Evolutionary conservation across 2,797 vertebrate species (phyloP).

Genomic region (Mus caroli): DNA sequence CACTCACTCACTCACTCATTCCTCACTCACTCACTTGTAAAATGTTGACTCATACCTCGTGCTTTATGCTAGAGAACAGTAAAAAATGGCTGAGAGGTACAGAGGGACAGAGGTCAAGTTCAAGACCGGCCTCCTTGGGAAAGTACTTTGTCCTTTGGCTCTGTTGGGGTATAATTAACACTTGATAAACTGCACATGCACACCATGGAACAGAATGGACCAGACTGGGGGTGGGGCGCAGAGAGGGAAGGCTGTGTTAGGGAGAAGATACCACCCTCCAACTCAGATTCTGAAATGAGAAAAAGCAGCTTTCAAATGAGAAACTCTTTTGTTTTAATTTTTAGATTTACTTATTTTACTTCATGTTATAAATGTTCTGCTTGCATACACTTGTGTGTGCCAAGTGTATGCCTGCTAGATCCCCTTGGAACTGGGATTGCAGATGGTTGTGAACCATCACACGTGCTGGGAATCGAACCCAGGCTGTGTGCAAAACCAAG

Average conservation of each 20-base stretch:
- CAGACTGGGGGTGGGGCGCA: not conserved
- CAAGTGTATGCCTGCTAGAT: not conserved
- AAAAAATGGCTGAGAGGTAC: not conserved
- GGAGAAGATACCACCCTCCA: not conserved
- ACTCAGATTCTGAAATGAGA: slow-evolving; percentile 21
- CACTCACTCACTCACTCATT: not conserved
- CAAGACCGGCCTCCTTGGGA: not conserved
- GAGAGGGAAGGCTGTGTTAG: not conserved
- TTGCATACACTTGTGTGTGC: not conserved
- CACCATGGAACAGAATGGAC: slow-evolving; percentile 8
- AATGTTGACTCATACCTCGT: not conserved
- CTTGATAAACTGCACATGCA: not conserved
- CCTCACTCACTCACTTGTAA: not conserved
- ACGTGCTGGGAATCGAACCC: not conserved
- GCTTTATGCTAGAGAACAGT: not conserved
- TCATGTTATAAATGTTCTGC: not conserved
- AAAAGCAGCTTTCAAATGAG: slow-evolving; percentile 2
- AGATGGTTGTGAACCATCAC: not conserved
- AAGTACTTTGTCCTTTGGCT: slow-evolving; percentile 13
- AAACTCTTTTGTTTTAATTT: not conserved
- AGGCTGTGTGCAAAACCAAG: not conserved
- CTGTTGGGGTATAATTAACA: slow-evolving; percentile 13
- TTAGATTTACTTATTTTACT: not conserved
- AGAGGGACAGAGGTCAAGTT: not conserved
- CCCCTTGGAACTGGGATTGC: not conserved